Evolutionary conservation across 2,797 vertebrate species (phyloP).

Genomic region (Nasua narica): DNA sequence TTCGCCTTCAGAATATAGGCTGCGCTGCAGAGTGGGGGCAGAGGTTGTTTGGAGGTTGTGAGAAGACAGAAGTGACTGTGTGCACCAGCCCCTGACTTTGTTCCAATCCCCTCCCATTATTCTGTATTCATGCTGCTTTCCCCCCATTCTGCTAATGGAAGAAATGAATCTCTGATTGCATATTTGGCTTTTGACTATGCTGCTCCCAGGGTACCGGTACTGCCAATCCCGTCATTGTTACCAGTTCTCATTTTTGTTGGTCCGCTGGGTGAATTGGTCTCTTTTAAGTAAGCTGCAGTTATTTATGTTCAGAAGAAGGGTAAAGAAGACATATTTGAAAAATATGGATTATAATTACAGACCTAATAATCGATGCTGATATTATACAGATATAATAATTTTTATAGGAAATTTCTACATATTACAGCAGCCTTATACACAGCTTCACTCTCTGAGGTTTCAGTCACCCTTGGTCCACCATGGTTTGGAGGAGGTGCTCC

Average conservation of each 20-base stretch:
- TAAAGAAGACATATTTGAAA: slow-evolving; percentile 5
- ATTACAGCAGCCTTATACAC: not conserved
- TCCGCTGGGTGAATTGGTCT: not conserved
- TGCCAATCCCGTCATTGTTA: not conserved
- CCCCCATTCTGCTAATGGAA: not conserved
- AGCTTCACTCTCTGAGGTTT: not conserved
- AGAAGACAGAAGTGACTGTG: not conserved
- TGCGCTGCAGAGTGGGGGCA: not conserved
- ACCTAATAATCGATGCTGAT: not conserved
- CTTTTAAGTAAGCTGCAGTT: not conserved
- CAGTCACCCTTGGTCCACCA: not conserved
- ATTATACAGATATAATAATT: not conserved
- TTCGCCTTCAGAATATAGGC: not conserved
- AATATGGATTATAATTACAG: not conserved
- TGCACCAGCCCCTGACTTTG: not conserved
- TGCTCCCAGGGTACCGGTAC: not conserved
- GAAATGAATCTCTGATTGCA: not conserved
- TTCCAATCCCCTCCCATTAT: not conserved
- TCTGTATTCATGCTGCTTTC: not conserved
- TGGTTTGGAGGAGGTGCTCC: not conserved
- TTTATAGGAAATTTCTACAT: not conserved
- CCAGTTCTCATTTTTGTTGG: not conserved
- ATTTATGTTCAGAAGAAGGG: not conserved
- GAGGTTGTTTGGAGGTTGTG: not conserved
- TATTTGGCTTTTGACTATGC: not conserved